Evolutionary conservation across 2,888 invertebrate genomes (phyloP).

Genomic region (Chrysolina haemoptera): DNA sequence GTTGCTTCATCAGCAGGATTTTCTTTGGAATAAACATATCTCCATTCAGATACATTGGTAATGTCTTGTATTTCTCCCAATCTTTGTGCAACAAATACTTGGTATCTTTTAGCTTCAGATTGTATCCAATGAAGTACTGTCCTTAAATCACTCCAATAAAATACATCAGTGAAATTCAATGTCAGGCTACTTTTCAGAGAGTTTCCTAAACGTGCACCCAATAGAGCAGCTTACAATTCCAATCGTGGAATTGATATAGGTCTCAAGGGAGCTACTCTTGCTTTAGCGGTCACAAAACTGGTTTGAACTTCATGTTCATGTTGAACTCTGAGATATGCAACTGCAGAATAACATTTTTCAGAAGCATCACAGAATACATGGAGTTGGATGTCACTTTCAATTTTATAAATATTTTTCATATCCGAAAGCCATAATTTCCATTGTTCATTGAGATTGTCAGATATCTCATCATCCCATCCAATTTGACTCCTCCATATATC

Average conservation of each 20-base stretch:
- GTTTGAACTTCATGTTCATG: not conserved
- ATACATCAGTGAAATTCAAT: not conserved
- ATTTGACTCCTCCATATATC: not conserved
- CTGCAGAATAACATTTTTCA: conserved; percentile 25
- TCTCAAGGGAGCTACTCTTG: conserved; percentile 30
- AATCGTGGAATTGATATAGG: conserved; percentile 23
- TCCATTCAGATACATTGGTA: not conserved
- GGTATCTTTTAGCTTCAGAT: too few species aligned
- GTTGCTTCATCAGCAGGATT: not conserved
- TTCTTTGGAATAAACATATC: not conserved
- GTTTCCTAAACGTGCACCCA: conserved; percentile 13
- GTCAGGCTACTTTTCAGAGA: not conserved
- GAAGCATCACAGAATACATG: conserved; percentile 32
- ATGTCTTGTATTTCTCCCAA: not conserved
- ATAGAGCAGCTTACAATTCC: conserved; percentile 30
- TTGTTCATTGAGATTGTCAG: too few species aligned
- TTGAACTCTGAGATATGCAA: conserved; percentile 22
- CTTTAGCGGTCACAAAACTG: conserved; percentile 20
- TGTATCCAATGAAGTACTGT: not conserved
- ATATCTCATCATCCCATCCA: not conserved
- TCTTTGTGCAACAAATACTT: not conserved
- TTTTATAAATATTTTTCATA: too few species aligned
- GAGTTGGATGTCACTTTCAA: conserved; percentile 5
- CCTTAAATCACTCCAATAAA: not conserved
- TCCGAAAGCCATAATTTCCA: too few species aligned